Percentiles rank a stretch among this genome's conserved stretches.
Conservation (phyloP, 2,113 vertebrate genomes). For the Donacobius atricapilla region DNA sequence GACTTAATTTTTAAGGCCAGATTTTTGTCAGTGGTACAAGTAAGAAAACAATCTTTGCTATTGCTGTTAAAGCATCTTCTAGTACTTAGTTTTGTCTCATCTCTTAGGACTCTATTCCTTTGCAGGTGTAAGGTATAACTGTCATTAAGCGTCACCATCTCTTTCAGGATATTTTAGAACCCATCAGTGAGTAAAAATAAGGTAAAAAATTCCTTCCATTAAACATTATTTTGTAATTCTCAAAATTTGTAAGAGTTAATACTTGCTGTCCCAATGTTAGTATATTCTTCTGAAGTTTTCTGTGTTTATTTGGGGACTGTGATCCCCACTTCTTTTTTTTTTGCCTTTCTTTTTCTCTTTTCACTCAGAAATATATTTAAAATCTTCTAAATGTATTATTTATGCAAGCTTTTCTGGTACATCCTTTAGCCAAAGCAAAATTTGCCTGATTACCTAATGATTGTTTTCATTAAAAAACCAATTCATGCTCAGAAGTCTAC, state of each 20-base stretch:
- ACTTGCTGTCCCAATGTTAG: neutral
- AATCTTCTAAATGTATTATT: neutral
- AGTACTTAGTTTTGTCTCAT: neutral
- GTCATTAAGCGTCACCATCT: neutral
- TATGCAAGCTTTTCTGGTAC: neutral
- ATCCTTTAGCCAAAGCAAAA: neutral
- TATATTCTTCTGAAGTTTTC: neutral
- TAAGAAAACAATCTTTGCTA: neutral
- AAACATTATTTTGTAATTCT: neutral
- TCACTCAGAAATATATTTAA: neutral
- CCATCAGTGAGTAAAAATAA: neutral
- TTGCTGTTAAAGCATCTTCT: neutral
- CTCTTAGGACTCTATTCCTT: neutral
- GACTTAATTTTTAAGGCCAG: neutral
- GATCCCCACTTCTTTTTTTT: neutral
- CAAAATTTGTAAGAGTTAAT: neutral
- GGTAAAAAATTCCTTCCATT: neutral
- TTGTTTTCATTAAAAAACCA: neutral
- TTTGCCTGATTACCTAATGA: neutral
- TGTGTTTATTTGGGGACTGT: neutral
- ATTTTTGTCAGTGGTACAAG: neutral
- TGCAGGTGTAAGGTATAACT: neutral
- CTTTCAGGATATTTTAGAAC: neutral
- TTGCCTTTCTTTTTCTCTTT: neutral
- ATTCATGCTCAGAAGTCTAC: neutral